These are phyloP conservation scores for Drosophila murphyi DNA, from an alignment of 1,140 invertebrate genomes.

Conservation along the genomic window DNA sequence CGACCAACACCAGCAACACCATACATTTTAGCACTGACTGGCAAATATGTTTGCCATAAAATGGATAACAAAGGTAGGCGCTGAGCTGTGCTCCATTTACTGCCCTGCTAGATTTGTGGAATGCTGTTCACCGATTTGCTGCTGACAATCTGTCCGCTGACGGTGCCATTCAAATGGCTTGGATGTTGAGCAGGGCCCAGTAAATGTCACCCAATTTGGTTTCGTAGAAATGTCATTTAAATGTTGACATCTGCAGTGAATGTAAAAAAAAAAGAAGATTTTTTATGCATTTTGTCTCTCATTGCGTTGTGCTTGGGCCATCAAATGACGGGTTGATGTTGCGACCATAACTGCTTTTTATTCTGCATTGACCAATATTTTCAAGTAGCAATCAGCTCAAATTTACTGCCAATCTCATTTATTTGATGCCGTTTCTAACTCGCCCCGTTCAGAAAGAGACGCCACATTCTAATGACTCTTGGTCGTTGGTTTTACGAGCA, in stretches of 20 bases:
- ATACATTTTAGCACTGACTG: neutral
- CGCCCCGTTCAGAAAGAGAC: too few relatives aligned
- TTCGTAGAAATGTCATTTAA: neutral
- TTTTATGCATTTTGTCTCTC: neutral
- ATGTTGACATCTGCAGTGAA: neutral
- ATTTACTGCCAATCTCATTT: too few relatives aligned
- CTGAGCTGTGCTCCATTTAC: neutral
- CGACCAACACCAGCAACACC: constrained; percentile 8
- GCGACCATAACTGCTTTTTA: constrained; percentile 4
- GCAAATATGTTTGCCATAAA: constrained; percentile 15
- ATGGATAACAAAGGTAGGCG: constrained; percentile 27
- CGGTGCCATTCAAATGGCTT: constrained; percentile 1
- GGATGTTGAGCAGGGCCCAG: neutral
- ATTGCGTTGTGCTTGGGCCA: constrained; percentile 25
- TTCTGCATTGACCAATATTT: too few relatives aligned
- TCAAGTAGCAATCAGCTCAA: too few relatives aligned
- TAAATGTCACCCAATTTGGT: neutral
- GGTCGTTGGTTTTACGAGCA: too few relatives aligned
- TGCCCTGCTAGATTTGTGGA: constrained; percentile 18
- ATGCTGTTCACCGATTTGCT: constrained; percentile 24
- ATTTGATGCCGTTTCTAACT: too few relatives aligned
- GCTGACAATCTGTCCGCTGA: constrained; percentile 33
- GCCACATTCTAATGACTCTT: too few relatives aligned
- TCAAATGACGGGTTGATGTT: constrained; percentile 20
- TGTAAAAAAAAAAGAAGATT: too few relatives aligned